Base-by-base conservation (phyloP, 1,140 invertebrate genomes). In the Phthorimaea operculella region DNA sequence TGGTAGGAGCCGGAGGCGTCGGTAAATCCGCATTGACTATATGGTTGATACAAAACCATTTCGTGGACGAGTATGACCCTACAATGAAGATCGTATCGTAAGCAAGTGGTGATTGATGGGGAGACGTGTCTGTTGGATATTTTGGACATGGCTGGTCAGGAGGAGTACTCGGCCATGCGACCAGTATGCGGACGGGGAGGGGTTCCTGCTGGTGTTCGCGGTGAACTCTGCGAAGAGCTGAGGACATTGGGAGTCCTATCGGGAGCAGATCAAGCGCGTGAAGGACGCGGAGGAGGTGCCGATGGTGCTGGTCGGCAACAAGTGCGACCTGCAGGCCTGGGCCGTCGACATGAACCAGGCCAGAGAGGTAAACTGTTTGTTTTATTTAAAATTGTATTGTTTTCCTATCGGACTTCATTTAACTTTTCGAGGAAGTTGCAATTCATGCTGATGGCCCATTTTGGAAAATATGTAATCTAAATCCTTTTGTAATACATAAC, bases 201-300 rank as follows among this genome's bases (percentile, higher is more conserved):
- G 98, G 12, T 99, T 99, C 87, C 88, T 99, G 44, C 87, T 98
- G 58, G 96, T 96, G 51, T 99, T 99, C 89, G 98, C 98, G 67
- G 96, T 99, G 50, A 99, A 99, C 87, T 98, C 98, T 87, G 93
- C 93, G 49, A 99, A 99, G 88, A 99, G 98, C 77, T 99, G 98
- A 99, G 87, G 98, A 91, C 70, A 91, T 91, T 63, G 94, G 94
- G n/a, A n/a, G 65, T 97, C 96, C 67, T 99, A 99, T 80, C 90
- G 97, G 62, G 97, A 99, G 89, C 98, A 99, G 89, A 98, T 98
- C 66, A 97, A 98, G 86, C 89, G 98, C 73, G 98, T 99, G 7
- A 99, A 99, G 90, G 98, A 99, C 89, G 96, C 97, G 11, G 98
- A 99, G 81, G 97, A 99, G 86, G 97, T 99, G 58, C 97, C 97